Evolutionary conservation across 1,140 invertebrate species (phyloP).

Genomic region (Brachionus sp.): DNA sequence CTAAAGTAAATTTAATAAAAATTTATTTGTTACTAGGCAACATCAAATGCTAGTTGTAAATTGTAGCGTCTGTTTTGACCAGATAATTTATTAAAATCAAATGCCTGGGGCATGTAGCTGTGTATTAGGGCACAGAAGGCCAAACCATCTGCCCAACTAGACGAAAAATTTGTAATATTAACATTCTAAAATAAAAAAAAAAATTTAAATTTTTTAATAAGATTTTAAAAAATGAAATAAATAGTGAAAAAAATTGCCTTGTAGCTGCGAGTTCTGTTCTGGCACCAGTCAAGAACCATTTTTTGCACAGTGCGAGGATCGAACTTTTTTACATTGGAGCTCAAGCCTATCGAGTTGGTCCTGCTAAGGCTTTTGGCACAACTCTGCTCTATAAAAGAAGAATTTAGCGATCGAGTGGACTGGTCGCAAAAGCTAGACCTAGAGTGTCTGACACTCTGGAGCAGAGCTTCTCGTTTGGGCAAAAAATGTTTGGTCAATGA

Average conservation of each 20-base stretch:
- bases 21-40: slow-evolving; percentile 73
- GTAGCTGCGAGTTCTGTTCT: slow-evolving; percentile 34
- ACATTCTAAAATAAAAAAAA: slow-evolving; percentile 65
- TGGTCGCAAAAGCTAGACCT: background rate
- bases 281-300: slow-evolving; percentile 45
- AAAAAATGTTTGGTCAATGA: slow-evolving; percentile 18
- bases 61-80: slow-evolving; percentile 83
- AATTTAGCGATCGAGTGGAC: background rate
- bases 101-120: slow-evolving; percentile 80
- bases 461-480: background rate
- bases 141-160: slow-evolving; percentile 90
- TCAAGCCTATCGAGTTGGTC: background rate
- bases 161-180: slow-evolving; percentile 87
- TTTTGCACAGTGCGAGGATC: slow-evolving; percentile 25
- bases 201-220: background rate
- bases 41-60: slow-evolving; percentile 91
- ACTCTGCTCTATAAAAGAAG: slow-evolving; percentile 2
- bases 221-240: background rate
- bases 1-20: background rate
- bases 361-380: background rate
- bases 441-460: background rate
- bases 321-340: slow-evolving; percentile 16
- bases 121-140: slow-evolving; percentile 99
- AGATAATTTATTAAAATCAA: slow-evolving; percentile 74
- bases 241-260: background rate